Conservation (phyloP, 2,888 invertebrate species). For the Pyrrhosoma nymphula region DNA sequence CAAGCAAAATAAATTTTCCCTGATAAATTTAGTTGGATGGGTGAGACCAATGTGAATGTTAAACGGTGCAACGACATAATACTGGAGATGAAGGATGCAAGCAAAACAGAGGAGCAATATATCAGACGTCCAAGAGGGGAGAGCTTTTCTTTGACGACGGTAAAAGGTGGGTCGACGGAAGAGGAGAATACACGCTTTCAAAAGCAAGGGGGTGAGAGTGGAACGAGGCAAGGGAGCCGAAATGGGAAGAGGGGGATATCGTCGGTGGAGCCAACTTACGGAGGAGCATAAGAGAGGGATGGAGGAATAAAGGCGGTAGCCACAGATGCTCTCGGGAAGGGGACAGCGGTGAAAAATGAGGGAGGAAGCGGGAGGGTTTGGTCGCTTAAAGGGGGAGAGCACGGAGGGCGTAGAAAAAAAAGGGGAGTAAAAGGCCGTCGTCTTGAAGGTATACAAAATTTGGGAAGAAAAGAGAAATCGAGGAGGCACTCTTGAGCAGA, state of each 20-base stretch:
- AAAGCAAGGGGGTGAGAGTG: neutral
- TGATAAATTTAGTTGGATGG: neutral
- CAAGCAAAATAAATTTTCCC: no score
- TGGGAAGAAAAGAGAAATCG: neutral
- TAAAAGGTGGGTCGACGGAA: neutral
- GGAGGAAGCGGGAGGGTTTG: neutral
- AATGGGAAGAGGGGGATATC: neutral
- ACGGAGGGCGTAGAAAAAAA: neutral
- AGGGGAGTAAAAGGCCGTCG: neutral
- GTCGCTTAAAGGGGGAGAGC: neutral
- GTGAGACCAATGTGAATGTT: neutral
- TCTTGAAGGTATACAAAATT: neutral
- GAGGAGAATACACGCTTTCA: no score
- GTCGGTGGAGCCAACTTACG: neutral
- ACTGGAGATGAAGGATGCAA: neutral
- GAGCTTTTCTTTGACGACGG: neutral
- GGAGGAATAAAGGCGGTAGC: neutral
- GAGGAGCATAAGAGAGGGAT: neutral
- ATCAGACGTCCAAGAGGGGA: neutral
- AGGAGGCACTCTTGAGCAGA: no score
- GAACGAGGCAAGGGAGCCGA: neutral
- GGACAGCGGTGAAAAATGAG: neutral
- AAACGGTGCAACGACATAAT: neutral
- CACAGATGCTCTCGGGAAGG: neutral
- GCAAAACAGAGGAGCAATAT: neutral